Evolutionary conservation across 64 coral and sea anemone species (phyloP), one percentile per base, ranked within the genome.

Genomic region (Exaiptasia diaphana): DNA sequence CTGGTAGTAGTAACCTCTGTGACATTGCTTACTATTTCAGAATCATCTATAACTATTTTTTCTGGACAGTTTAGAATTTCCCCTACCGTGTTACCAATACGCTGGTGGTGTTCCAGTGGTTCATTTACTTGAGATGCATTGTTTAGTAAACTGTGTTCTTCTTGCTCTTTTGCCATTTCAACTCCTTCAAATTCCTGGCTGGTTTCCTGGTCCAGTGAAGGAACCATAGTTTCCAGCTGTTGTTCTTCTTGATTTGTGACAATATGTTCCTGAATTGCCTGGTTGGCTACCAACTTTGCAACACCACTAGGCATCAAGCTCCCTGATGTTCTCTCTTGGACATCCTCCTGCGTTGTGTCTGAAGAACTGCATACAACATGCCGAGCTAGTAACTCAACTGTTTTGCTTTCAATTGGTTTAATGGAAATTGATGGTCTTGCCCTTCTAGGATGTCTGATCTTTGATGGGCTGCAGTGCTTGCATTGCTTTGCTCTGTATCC

Each of bases 401-500:
- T n/a, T n/a, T n/a, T n/a, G 0, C 23, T 69, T 4, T 49, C 38
- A 26, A 76, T 58, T 27, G 73, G 73, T 67, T 77, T 86, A 11
- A 77, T 13, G 30, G 64, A 53, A 20, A n/a, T n/a, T 36, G 32
- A 17, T 34, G 67, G 43, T 43, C 90, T 93, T 58, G 78, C 34
- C 23, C 62, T 88, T 48, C 55, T 50, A 40, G 49, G 28, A 34
- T 44, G 67, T 50, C 73, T 59, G 35, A 39, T 73, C 55, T 95
- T 95, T 23, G 44, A 49, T 42, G 91, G 86, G 59, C 75, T 78
- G 73, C 91, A 95, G 80, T 89, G 86, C 30, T 95, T 95, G 67
- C 91, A 95, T 12, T 89, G 86, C 25, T 95, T 95, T 4, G 91
- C 79, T 67, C 91, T 68, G 49, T 95, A 85, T 10, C 91, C 91